phyloP scores from a whole-genome alignment of 2,888 invertebrate species.

The Cryptocephalus primarius region DNA sequence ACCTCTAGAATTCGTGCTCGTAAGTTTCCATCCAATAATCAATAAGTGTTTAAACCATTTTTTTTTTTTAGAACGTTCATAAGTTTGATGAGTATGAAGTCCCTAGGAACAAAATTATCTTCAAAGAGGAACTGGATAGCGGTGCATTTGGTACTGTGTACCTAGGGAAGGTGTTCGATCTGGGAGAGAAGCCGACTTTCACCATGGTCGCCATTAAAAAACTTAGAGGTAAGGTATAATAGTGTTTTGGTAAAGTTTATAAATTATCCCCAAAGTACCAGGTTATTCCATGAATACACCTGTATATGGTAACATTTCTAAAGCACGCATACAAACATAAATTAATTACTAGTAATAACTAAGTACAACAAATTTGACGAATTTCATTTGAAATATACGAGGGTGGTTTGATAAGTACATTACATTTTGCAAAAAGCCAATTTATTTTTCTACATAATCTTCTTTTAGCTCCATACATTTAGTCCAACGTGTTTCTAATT shows the following conservation, averaged over 20 bases:
- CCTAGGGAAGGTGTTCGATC: conserved; percentile 48
- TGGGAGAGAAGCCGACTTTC: conserved; percentile 40
- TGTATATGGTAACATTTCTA: too few relatives aligned
- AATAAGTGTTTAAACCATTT: neutral
- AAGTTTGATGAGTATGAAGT: conserved; percentile 26
- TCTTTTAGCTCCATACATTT: too few relatives aligned
- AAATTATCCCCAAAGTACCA: too few relatives aligned
- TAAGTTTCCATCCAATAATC: neutral
- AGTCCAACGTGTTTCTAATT: neutral
- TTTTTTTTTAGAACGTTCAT: conserved; percentile 12
- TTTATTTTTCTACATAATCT: too few relatives aligned
- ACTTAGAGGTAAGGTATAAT: conserved; percentile 46
- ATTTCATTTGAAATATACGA: too few relatives aligned
- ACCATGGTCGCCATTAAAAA: conserved; percentile 62
- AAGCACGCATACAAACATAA: too few relatives aligned
- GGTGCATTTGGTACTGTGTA: conserved; percentile 70
- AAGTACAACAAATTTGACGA: too few relatives aligned
- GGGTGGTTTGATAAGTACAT: too few relatives aligned
- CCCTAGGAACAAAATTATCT: conserved; percentile 22
- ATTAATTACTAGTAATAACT: too few relatives aligned
- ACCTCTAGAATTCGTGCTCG: conserved; percentile 11
- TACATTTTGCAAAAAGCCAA: too few relatives aligned
- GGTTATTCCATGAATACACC: too few relatives aligned
- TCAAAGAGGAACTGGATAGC: conserved; percentile 47
- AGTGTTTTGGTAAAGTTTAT: too few relatives aligned